Evolutionary conservation across 2,113 vertebrate genomes (phyloP).

Genomic region (Entomyzon cyanotis): DNA sequence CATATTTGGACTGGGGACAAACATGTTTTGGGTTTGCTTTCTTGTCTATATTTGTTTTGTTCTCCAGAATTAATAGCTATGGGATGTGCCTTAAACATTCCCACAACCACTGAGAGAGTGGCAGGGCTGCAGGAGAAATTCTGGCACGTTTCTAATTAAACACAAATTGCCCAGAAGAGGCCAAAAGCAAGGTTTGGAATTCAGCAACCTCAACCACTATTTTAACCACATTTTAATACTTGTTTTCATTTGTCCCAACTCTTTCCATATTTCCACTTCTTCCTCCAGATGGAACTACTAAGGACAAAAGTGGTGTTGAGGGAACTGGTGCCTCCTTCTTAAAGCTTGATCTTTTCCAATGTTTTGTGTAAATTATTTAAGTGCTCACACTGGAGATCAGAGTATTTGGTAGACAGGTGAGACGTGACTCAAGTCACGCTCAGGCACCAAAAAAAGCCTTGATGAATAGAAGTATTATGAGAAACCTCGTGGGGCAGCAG

Average conservation of each 20-base stretch:
- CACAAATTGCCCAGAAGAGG: neutral
- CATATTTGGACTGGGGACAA: neutral
- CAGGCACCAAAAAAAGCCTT: neutral
- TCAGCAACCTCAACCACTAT: neutral
- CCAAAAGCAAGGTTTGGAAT: neutral
- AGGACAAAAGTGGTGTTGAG: neutral
- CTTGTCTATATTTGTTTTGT: neutral
- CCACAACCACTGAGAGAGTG: neutral
- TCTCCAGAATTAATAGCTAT: neutral
- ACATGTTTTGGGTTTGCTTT: neutral
- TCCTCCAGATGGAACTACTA: neutral
- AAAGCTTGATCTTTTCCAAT: neutral
- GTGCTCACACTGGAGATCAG: neutral
- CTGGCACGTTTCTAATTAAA: neutral
- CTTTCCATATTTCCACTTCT: neutral
- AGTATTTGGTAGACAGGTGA: neutral
- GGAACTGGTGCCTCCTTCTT: neutral
- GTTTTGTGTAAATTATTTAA: neutral
- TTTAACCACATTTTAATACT: conserved; percentile 15
- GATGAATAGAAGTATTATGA: neutral
- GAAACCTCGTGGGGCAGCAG: neutral
- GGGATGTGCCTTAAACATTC: neutral
- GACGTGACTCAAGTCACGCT: neutral
- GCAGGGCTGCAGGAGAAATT: neutral
- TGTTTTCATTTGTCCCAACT: neutral